Conservation (phyloP, 2,888 invertebrate genomes). For the Boloria selene region DNA sequence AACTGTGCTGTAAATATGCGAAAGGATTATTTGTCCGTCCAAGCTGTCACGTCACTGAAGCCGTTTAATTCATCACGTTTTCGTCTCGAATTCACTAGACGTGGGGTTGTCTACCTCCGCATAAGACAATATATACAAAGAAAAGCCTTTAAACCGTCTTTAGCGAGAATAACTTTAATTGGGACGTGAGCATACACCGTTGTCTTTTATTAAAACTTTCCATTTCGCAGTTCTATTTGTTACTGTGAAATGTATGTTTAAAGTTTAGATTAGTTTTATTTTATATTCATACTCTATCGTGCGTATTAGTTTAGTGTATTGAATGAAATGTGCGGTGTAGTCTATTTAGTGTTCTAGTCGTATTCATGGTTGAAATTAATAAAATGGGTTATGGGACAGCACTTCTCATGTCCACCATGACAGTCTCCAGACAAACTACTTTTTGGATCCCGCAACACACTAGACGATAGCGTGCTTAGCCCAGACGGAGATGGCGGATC, state of each 20-base stretch:
- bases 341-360: too few relatives aligned
- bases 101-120: constrained; percentile 20
- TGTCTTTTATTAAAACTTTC: constrained; percentile 2
- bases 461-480: too few relatives aligned
- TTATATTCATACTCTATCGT: too few relatives aligned
- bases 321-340: too few relatives aligned
- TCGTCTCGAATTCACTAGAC: constrained; percentile 25
- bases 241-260: background rate
- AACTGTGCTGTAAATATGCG: background rate
- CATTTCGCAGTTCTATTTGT: background rate
- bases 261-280: background rate
- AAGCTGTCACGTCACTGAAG: constrained; percentile 23
- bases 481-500: too few relatives aligned
- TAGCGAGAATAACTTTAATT: constrained; percentile 14
- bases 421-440: too few relatives aligned
- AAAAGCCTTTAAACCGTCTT: constrained; percentile 13
- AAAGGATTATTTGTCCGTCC: constrained; percentile 23
- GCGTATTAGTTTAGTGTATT: too few relatives aligned
- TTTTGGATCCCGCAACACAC: too few relatives aligned
- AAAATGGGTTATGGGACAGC: too few relatives aligned
- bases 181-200: constrained; percentile 2
- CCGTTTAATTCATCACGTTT: constrained; percentile 31
- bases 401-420: too few relatives aligned
- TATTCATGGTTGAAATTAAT: too few relatives aligned
- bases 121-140: constrained; percentile 14